Evolutionary conservation across 2,113 vertebrate species (phyloP).

Genomic region (Alethe castanea): DNA sequence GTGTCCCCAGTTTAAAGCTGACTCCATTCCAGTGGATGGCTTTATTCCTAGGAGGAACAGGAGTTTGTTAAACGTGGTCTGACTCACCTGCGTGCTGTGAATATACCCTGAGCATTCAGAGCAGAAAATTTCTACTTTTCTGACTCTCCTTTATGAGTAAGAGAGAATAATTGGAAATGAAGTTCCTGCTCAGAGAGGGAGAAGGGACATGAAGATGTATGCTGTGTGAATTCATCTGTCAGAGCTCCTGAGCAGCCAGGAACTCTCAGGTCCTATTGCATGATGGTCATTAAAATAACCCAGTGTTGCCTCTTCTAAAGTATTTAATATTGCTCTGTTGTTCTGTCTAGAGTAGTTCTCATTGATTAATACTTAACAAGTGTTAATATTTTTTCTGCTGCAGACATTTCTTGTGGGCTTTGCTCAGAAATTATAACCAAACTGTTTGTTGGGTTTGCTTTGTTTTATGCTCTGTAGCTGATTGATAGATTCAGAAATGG

Average conservation of each 20-base stretch:
- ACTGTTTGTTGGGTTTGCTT: background rate
- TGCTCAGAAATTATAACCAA: background rate
- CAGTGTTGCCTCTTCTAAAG: background rate
- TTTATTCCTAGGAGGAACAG: background rate
- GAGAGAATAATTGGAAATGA: conserved; percentile 10
- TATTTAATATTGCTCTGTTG: conserved; percentile 19
- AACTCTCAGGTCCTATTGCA: background rate
- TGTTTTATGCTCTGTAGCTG: background rate
- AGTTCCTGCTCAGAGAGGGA: background rate
- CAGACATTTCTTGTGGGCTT: background rate
- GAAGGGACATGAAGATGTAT: background rate
- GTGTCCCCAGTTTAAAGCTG: background rate
- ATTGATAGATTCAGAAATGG: conserved; percentile 25
- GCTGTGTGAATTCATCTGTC: background rate
- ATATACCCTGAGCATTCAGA: background rate
- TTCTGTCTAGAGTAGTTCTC: background rate
- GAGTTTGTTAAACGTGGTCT: background rate
- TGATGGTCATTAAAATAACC: conserved; percentile 2
- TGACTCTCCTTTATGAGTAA: background rate
- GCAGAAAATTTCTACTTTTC: conserved; percentile 4
- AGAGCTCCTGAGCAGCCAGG: background rate
- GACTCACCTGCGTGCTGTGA: background rate
- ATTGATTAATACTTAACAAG: conserved; percentile 45
- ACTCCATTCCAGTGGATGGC: background rate
- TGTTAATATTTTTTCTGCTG: conserved; percentile 33